These are phyloP conservation scores for Nycticebus coucang DNA, from an alignment of 2,113 vertebrate species.

Conservation along the genomic window DNA sequence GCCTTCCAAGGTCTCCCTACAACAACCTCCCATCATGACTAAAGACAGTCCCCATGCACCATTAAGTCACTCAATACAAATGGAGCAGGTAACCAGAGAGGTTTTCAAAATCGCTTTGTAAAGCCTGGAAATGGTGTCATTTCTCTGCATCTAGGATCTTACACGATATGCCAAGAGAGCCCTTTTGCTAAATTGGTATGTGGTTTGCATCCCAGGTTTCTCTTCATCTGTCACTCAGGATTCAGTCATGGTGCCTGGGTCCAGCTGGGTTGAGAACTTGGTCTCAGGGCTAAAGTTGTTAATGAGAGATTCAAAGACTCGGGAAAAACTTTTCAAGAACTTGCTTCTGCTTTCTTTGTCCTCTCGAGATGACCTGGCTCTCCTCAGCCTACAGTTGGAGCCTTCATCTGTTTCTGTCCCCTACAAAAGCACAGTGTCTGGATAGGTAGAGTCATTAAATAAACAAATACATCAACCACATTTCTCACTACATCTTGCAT, in stretches of 20 bases:
- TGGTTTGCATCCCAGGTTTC: neutral
- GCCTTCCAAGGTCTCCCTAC: neutral
- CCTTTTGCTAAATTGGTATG: neutral
- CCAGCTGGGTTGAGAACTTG: neutral
- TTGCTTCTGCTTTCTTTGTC: neutral
- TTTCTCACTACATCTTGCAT: neutral
- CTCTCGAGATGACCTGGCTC: neutral
- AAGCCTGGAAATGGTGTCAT: neutral
- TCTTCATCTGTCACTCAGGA: neutral
- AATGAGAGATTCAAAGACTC: neutral
- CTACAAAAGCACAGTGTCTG: neutral
- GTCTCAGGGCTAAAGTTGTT: neutral
- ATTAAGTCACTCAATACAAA: conserved; percentile 5
- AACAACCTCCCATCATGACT: neutral
- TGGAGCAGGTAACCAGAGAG: neutral
- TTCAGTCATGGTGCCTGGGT: neutral
- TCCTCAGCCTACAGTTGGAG: neutral
- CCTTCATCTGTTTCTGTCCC: too few species aligned
- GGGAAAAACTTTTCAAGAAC: neutral
- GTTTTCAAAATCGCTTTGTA: neutral
- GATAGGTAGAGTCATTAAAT: neutral
- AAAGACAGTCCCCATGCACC: neutral
- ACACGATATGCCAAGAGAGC: neutral
- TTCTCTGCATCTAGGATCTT: neutral
- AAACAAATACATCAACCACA: neutral